A percentile compares a stretch with the other conserved stretches of the same genome.
Conservation (phyloP, 2,113 vertebrate genomes). For the Microtus richardsoni region DNA sequence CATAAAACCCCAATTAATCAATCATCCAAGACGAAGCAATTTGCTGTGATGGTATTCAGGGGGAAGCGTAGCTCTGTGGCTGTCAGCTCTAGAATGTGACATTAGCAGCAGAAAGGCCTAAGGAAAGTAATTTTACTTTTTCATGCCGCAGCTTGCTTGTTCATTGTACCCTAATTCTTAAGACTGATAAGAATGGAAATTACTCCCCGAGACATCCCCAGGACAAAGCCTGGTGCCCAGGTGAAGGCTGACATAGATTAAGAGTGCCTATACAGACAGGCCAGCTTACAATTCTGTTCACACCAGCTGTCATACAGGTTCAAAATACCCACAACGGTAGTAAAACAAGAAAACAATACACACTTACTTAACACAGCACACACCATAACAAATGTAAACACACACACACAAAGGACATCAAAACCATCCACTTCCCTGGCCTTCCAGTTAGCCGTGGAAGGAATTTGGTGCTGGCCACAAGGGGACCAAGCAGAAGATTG, state of each 20-base stretch:
- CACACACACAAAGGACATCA: not conserved
- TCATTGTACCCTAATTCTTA: not conserved
- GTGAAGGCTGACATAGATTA: not conserved
- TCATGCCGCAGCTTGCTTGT: not conserved
- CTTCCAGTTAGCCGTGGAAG: accelerated
- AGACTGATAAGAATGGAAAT: not conserved
- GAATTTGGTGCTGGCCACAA: not conserved
- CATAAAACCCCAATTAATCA: slow-evolving; percentile 68
- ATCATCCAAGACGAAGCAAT: slow-evolving; percentile 54
- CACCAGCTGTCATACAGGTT: not conserved
- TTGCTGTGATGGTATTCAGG: not conserved
- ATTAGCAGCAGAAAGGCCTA: not conserved
- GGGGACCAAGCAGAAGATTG: accelerated
- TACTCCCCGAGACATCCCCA: not conserved
- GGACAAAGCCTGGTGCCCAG: not conserved
- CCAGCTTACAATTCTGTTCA: not conserved
- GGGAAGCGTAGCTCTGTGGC: not conserved
- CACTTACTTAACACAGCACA: not conserved
- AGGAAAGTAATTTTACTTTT: not conserved
- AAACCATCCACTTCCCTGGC: accelerated
- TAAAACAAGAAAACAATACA: not conserved
- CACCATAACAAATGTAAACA: not conserved
- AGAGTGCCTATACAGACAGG: not conserved
- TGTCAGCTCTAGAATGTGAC: not conserved
- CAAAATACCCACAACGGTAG: not conserved